phyloP scores from a whole-genome alignment of 2,113 vertebrate species.

The Anhinga rufa region DNA sequence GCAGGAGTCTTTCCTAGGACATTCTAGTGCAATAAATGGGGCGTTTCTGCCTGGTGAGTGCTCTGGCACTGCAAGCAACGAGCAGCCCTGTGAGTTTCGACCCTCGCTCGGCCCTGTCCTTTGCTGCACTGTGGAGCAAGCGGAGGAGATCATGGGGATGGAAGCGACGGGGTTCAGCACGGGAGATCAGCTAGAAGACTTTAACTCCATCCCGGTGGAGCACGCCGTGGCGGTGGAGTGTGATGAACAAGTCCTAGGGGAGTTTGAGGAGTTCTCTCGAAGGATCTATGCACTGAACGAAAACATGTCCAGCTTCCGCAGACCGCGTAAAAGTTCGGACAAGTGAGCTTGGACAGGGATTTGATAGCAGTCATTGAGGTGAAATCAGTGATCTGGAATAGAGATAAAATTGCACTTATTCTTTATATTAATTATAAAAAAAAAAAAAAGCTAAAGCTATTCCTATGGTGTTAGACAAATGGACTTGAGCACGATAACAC shows the following conservation, averaged over 20 bases:
- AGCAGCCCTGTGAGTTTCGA: background rate
- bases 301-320: conserved; percentile 91
- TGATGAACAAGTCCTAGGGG: conserved; percentile 94
- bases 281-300: conserved; percentile 96
- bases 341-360: conserved; percentile 74
- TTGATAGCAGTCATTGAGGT: background rate
- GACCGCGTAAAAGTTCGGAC: conserved; percentile 90
- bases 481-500: conserved; percentile 14
- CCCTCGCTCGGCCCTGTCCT: background rate
- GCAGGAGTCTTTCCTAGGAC: conserved; percentile 27
- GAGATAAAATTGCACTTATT: conserved; percentile 80
- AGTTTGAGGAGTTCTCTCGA: conserved; percentile 95
- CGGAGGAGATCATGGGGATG: conserved; percentile 94
- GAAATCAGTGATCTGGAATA: background rate
- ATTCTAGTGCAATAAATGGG: conserved; percentile 62
- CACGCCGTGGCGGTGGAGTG: conserved; percentile 92
- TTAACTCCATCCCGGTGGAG: conserved; percentile 92
- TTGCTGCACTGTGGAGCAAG: conserved; percentile 89
- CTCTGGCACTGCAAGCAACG: background rate
- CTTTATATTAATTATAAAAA: conserved; percentile 75
- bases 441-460: conserved; percentile 48
- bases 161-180: conserved; percentile 83
- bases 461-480: conserved; percentile 52
- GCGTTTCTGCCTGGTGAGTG: conserved; percentile 29
- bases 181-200: conserved; percentile 82